Percentiles rank a stretch among this genome's conserved stretches.
phyloP scores from a whole-genome alignment of 35 echinoderm and acorn worm genomes.

The Diadema setosum region DNA sequence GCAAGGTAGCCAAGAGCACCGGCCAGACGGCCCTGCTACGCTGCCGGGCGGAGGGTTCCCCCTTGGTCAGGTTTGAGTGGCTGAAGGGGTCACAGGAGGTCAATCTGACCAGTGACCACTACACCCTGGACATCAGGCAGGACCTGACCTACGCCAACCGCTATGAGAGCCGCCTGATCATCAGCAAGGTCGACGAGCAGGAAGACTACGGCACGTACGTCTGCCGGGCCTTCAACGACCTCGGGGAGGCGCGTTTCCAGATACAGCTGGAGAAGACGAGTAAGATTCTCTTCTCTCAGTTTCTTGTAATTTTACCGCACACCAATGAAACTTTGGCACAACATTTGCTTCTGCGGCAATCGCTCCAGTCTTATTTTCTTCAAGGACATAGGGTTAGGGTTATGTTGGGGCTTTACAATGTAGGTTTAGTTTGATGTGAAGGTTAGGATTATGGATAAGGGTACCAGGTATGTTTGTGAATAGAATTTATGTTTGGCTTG shows the following conservation, averaged over 20 bases:
- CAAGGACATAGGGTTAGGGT: too few species aligned
- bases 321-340: too few species aligned
- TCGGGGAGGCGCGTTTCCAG: conserved; percentile 52
- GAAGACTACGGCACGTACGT: conserved; percentile 77
- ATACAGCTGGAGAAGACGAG: conserved; percentile 84
- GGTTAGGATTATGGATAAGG: too few species aligned
- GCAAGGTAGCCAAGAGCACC: conserved; percentile 76
- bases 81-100: conserved; percentile 12
- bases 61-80: conserved; percentile 82
- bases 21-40: conserved; percentile 72
- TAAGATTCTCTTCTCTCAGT: too few species aligned
- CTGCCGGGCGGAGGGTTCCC: conserved; percentile 74
- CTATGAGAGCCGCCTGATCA: conserved; percentile 87
- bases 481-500: too few species aligned
- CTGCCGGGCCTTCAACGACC: conserved; percentile 79
- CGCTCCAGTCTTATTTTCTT: too few species aligned
- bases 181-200: conserved; percentile 63
- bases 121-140: conserved; percentile 65
- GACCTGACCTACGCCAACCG: conserved; percentile 60
- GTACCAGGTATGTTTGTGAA: too few species aligned
- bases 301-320: too few species aligned
- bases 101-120: conserved; percentile 68
- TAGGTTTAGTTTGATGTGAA: too few species aligned
- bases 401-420: too few species aligned
- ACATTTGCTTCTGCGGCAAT: too few species aligned